Evolutionary conservation across 2,888 invertebrate species (phyloP).

Genomic region (Didymodactylos carnosus): DNA sequence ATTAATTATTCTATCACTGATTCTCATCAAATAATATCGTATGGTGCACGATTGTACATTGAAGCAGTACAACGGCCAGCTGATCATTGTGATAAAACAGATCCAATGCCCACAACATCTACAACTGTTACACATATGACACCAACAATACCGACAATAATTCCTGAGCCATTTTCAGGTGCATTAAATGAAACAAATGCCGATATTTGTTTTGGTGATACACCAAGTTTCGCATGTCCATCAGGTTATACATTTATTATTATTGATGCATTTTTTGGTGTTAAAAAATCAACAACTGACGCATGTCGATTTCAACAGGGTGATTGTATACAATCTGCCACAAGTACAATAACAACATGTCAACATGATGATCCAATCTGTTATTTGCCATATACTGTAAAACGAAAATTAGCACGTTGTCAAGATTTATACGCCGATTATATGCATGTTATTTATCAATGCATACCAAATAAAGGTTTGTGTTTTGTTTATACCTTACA

Average conservation of each 20-base stretch:
- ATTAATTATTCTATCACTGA: neutral
- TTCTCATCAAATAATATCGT: neutral
- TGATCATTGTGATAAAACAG: neutral
- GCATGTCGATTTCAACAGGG: neutral
- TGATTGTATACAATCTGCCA: neutral
- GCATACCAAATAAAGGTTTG: neutral
- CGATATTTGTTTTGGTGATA: neutral
- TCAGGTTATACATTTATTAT: neutral
- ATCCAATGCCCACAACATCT: neutral
- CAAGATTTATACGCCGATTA: conserved; percentile 3
- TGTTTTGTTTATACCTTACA: neutral
- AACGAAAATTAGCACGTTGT: neutral
- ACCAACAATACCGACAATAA: neutral
- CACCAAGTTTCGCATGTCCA: neutral
- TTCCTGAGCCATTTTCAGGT: neutral
- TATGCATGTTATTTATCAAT: neutral
- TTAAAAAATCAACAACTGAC: neutral
- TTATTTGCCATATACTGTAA: neutral
- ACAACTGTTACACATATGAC: neutral
- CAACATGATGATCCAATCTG: neutral
- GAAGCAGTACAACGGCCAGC: neutral
- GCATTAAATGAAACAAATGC: neutral
- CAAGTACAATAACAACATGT: neutral
- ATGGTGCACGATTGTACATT: neutral
- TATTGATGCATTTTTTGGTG: neutral